Conservation (phyloP, 2,797 vertebrate species). For the Amphiprion clarkii region DNA sequence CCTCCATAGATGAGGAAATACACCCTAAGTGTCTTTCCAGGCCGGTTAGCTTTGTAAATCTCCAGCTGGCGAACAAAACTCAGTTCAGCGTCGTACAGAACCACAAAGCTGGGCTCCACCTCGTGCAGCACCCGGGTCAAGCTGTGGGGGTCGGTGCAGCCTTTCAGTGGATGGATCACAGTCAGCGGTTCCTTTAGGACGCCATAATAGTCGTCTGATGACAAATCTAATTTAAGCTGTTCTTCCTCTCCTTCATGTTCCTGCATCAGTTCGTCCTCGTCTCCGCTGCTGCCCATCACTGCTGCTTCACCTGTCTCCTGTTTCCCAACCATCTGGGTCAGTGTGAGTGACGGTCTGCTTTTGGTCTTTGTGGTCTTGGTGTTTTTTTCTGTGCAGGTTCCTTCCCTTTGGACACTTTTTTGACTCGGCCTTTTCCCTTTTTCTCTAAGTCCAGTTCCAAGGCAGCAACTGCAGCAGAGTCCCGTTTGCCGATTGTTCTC, state of each 20-base stretch:
- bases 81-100: constrained; percentile 94
- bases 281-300: constrained; percentile 76
- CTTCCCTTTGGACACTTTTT: constrained; percentile 78
- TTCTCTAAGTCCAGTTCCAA: constrained; percentile 69
- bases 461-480: constrained; percentile 68
- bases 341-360: constrained; percentile 83
- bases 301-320: constrained; percentile 45
- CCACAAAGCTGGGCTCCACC: constrained; percentile 92
- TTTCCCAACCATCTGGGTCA: constrained; percentile 90
- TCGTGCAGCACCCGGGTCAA: constrained; percentile 93
- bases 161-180: constrained; percentile 92
- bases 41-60: constrained; percentile 92
- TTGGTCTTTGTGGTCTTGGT: constrained; percentile 78
- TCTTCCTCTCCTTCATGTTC: constrained; percentile 76
- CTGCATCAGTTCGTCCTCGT: constrained; percentile 68
- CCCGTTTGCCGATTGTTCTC: constrained; percentile 89
- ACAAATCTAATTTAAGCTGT: constrained; percentile 85
- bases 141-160: constrained; percentile 93
- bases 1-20: constrained; percentile 98
- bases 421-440: constrained; percentile 75
- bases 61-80: constrained; percentile 96
- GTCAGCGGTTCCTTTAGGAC: constrained; percentile 93
- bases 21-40: constrained; percentile 93
- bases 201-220: constrained; percentile 92
- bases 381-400: constrained; percentile 70